phyloP scores from a whole-genome alignment of 2,888 invertebrate genomes.

The Eilema sororculum region DNA sequence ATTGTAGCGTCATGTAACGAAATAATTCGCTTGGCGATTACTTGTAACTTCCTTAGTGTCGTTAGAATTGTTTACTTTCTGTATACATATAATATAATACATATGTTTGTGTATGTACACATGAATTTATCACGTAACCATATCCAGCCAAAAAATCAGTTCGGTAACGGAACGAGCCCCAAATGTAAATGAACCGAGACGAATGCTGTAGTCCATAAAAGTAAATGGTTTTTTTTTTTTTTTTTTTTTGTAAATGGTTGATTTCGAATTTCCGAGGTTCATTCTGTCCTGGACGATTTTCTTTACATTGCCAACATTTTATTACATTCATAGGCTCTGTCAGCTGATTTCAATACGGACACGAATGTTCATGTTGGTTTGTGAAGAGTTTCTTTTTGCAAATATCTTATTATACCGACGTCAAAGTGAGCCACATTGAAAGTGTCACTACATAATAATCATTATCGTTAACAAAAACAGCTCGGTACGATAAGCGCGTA shows the following conservation, averaged over 20 bases:
- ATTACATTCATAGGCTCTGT: constrained; percentile 49
- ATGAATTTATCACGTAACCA: constrained; percentile 40
- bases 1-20: not conserved
- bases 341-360: constrained; percentile 47
- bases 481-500: constrained; percentile 24
- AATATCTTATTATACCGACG: constrained; percentile 32
- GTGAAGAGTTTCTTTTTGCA: constrained; percentile 19
- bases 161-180: constrained; percentile 45
- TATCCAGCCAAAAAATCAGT: constrained; percentile 50
- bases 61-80: not conserved
- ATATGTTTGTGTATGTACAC: constrained; percentile 16
- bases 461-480: constrained; percentile 40
- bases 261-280: constrained; percentile 44
- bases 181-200: constrained; percentile 59
- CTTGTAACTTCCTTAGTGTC: not conserved
- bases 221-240: constrained; percentile 60
- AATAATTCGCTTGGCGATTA: not conserved
- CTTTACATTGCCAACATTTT: constrained; percentile 49
- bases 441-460: constrained; percentile 28
- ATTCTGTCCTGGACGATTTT: constrained; percentile 42
- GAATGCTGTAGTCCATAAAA: constrained; percentile 59
- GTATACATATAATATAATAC: not conserved
- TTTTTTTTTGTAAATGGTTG: too few species aligned
- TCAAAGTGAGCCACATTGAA: constrained; percentile 21
- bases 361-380: constrained; percentile 24